Base-by-base conservation (phyloP, 1,140 invertebrate genomes). In the Lordiphosa mommai region DNA sequence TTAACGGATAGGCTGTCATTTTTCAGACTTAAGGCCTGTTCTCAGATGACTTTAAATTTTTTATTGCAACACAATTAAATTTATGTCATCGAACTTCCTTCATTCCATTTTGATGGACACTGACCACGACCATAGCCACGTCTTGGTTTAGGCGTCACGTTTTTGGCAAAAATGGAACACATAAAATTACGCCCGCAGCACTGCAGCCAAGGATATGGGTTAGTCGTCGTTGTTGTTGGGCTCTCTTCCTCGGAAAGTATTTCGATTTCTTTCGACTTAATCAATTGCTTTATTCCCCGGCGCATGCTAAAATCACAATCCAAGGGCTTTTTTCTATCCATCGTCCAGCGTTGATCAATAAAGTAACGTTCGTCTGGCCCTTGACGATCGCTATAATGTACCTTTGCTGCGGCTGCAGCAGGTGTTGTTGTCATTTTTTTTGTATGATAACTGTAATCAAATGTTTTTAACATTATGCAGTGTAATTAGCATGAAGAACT, bases 201-300 rank as follows among this genome's bases (percentile, higher is more conserved):
- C 20, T 29, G 36, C 32, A 59, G 46, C 57, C 32, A 59, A 10
- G 55, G 57, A 13, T 44, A 9, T 1, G 23, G 14, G 47, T 60
- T 56, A 4, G 1, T 10, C 7, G 12, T 43, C 16, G 12, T n/a
- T 23, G 4, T 14, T 9, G 17, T 1, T n/a, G 8, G 6, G 5
- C 1, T 23, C 9, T 33, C 10, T 5, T n/a, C 17, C 3, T n/a
- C 34, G 7, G 23, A 27, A 27, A n/a, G 12, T 1, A 2, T 10
- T 40, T 6, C 5, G 7, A 8, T 9, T 10, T 23, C 6, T 13
- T 5, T 16, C 20, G 13, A 9, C 5, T 29, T 20, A 10, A n/a
- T 1, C 6, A 4, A 9, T 4, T 6, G 14, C 14, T 14, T 23
- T 17, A 1, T 8, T 4, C 8, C 20, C 5, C 20, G 13, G 13